Percentiles rank a stretch among this genome's conserved stretches.
phyloP scores from a whole-genome alignment of 2,888 invertebrate genomes.

The Hyposoter dolosus region DNA sequence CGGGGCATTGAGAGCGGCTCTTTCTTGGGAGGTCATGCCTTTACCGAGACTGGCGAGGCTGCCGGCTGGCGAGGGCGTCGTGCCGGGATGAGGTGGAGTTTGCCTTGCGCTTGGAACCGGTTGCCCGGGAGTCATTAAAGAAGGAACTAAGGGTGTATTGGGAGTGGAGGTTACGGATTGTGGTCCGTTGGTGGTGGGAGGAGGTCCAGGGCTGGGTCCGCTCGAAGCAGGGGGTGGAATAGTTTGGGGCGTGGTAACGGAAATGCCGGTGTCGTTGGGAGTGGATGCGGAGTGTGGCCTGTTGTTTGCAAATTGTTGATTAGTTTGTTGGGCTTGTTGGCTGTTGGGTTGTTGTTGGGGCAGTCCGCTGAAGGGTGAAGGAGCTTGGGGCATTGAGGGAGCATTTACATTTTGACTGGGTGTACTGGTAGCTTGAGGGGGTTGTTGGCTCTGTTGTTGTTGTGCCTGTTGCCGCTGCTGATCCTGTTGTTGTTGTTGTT shows the following conservation, averaged over 20 bases:
- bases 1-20: conserved; percentile 85
- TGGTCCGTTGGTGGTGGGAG: conserved; percentile 82
- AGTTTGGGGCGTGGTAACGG: conserved; percentile 86
- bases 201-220: conserved; percentile 81
- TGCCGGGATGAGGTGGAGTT: conserved; percentile 82
- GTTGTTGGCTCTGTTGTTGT: conserved; percentile 77
- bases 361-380: conserved; percentile 86
- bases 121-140: conserved; percentile 87
- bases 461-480: conserved; percentile 84
- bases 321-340: conserved; percentile 79
- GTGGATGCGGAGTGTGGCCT: conserved; percentile 82
- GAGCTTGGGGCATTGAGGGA: conserved; percentile 84
- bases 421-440: conserved; percentile 82
- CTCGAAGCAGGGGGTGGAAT: conserved; percentile 83
- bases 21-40: conserved; percentile 86
- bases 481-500: conserved; percentile 84
- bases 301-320: conserved; percentile 83
- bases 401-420: conserved; percentile 80
- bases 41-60: conserved; percentile 85
- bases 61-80: conserved; percentile 83
- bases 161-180: conserved; percentile 84
- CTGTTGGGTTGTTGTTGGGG: conserved; percentile 79
- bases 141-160: conserved; percentile 84
- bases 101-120: conserved; percentile 88
- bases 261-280: conserved; percentile 81